phyloP scores from a whole-genome alignment of 2,113 vertebrate species.

The Taxidea taxus region DNA sequence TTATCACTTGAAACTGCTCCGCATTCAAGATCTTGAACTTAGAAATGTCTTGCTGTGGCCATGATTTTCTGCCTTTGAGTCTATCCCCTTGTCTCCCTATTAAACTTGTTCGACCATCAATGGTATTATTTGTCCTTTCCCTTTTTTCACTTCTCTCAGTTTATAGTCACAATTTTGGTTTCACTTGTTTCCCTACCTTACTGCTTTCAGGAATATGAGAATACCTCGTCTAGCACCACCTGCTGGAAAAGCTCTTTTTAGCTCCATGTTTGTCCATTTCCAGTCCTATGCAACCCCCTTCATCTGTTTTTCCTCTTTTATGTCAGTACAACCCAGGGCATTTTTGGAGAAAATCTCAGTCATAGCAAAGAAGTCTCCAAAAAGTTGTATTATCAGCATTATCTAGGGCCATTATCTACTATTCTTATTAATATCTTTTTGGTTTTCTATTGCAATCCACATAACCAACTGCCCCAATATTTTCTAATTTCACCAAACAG shows the following conservation, averaged over 20 bases:
- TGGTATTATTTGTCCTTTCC: not conserved
- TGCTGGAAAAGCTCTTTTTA: not conserved
- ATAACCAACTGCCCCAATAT: not conserved
- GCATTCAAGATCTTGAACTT: not conserved
- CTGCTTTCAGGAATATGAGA: not conserved
- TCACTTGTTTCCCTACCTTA: not conserved
- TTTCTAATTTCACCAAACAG: not conserved
- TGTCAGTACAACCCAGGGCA: not conserved
- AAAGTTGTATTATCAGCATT: not conserved
- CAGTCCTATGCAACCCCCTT: not conserved
- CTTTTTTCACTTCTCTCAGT: not conserved
- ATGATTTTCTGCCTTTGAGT: not conserved
- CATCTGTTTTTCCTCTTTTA: not conserved
- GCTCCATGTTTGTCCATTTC: not conserved
- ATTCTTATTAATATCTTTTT: not conserved
- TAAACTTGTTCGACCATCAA: not conserved
- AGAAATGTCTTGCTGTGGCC: not conserved
- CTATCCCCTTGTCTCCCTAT: not conserved
- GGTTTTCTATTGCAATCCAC: not conserved
- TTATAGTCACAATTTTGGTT: not conserved
- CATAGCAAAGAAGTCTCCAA: not conserved
- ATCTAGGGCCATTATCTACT: not conserved
- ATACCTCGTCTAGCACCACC: not conserved
- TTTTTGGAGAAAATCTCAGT: conserved; percentile 4
- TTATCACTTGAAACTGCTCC: not conserved